These are phyloP conservation scores for Pseudonaja textilis DNA, from an alignment of 2,113 vertebrate species.

Conservation along the genomic window DNA sequence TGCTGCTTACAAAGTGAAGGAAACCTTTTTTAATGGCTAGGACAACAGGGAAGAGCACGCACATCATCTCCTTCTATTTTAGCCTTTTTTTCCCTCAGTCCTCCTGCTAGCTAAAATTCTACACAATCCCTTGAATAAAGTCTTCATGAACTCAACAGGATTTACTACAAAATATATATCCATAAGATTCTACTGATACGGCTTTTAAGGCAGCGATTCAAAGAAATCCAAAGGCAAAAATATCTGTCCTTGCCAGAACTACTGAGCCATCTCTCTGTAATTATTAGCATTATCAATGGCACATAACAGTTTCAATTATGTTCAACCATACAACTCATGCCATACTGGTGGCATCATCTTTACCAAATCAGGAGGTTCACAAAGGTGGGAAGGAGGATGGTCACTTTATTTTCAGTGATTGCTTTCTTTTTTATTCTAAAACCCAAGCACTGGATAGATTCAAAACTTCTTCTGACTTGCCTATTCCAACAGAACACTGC, in stretches of 20 bases:
- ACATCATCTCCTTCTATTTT: neutral
- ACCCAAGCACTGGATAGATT: neutral
- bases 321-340: neutral
- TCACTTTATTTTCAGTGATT: neutral
- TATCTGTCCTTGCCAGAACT: neutral
- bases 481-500: neutral
- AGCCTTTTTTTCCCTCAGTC: neutral
- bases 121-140: neutral
- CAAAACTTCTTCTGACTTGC: neutral
- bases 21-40: neutral
- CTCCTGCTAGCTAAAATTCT: neutral
- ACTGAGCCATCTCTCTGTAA: neutral
- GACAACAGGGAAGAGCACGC: neutral
- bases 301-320: neutral
- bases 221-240: neutral
- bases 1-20: neutral
- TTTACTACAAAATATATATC: neutral
- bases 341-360: neutral
- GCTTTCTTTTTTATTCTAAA: neutral
- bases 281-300: neutral
- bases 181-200: neutral
- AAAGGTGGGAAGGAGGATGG: neutral
- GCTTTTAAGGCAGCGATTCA: neutral
- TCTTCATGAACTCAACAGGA: neutral
- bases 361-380: neutral